Conservation (phyloP, 2,113 vertebrate species). For the Aegotheles bennettii region DNA sequence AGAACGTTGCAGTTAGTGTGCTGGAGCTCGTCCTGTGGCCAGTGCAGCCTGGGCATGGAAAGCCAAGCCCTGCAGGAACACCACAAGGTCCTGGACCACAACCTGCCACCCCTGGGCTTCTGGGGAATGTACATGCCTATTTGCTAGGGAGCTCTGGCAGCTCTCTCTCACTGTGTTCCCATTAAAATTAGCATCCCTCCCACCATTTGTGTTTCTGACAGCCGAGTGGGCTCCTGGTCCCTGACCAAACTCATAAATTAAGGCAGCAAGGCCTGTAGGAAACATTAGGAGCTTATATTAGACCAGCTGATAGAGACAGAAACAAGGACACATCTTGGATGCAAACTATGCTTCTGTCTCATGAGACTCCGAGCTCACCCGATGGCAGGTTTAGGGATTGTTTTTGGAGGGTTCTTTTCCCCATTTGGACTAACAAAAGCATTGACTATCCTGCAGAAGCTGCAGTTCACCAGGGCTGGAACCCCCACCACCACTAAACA, state of each 20-base stretch:
- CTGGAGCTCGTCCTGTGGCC: not conserved
- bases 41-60: not conserved
- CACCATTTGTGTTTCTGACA: not conserved
- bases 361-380: not conserved
- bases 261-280: not conserved
- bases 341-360: not conserved
- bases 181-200: not conserved
- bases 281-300: constrained; percentile 1
- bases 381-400: not conserved
- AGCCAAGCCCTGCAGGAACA: not conserved
- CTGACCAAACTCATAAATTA: not conserved
- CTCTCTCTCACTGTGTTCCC: not conserved
- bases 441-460: not conserved
- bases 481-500: not conserved
- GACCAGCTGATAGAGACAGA: not conserved
- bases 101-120: not conserved
- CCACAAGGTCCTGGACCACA: not conserved
- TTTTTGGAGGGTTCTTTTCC: too few species aligned
- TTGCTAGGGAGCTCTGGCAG: not conserved
- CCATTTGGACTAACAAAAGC: not conserved
- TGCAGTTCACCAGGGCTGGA: not conserved
- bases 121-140: not conserved
- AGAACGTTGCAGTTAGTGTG: accelerated
- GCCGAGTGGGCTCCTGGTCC: not conserved
- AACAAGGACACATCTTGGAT: not conserved